Conservation (phyloP, 2,113 vertebrate genomes). For the Prochilodus magdalenae region DNA sequence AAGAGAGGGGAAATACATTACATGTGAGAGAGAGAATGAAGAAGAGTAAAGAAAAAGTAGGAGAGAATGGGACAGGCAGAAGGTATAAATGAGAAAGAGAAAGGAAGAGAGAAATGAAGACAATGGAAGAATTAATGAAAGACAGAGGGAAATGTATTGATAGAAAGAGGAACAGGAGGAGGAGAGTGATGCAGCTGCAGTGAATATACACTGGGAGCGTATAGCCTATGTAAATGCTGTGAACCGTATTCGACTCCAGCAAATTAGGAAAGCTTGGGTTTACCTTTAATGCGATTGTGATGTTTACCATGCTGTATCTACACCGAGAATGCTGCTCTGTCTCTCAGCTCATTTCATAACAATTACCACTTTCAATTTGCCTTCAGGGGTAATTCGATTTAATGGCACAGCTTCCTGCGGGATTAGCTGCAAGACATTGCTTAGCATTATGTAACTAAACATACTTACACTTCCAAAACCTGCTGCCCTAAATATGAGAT, state of each 20-base stretch:
- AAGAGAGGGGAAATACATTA: not conserved
- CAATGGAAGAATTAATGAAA: not conserved
- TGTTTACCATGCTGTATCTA: not conserved
- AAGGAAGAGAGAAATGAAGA: not conserved
- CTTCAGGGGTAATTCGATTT: not conserved
- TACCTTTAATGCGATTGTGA: not conserved
- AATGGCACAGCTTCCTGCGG: not conserved
- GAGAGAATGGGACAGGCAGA: no score
- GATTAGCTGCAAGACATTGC: not conserved
- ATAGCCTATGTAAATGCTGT: not conserved
- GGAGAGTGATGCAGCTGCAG: no score
- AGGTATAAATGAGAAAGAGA: not conserved
- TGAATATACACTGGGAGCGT: not conserved
- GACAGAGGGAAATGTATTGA: no score
- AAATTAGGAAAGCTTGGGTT: not conserved
- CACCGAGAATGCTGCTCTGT: not conserved
- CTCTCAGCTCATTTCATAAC: slow-evolving; percentile 1
- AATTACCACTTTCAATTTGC: not conserved
- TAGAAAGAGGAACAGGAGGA: no score
- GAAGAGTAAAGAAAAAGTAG: not conserved
- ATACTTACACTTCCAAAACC: not conserved
- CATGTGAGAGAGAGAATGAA: not conserved
- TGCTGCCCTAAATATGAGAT: no score
- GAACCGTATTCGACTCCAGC: not conserved
- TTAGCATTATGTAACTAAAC: not conserved